phyloP scores from a whole-genome alignment of 2,797 vertebrate species.

The Acrossocheilus fasciatus region DNA sequence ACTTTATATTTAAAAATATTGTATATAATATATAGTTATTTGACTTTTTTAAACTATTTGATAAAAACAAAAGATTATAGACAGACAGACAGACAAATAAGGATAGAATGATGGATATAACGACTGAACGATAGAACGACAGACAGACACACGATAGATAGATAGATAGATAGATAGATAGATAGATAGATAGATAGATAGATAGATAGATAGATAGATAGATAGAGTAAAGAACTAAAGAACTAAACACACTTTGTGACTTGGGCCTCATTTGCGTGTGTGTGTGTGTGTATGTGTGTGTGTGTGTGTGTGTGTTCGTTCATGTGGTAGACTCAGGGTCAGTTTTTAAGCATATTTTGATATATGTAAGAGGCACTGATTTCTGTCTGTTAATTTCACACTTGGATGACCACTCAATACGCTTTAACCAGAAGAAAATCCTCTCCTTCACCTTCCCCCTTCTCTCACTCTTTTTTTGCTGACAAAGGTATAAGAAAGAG shows the following conservation, averaged over 20 bases:
- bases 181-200: too few relatives aligned
- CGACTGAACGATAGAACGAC: too few relatives aligned
- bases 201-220: too few relatives aligned
- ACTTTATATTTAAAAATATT: too few relatives aligned
- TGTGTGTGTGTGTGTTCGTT: background rate
- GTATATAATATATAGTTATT: too few relatives aligned
- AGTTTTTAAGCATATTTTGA: slow-evolving; percentile 59
- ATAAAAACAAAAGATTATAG: too few relatives aligned
- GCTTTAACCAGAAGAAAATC: slow-evolving; percentile 53
- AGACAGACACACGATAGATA: too few relatives aligned
- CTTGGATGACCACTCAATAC: slow-evolving; percentile 63
- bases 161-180: too few relatives aligned
- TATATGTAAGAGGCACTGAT: slow-evolving; percentile 55
- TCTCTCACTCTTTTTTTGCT: slow-evolving; percentile 9
- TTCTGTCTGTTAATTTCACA: slow-evolving; percentile 68
- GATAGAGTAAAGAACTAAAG: too few relatives aligned
- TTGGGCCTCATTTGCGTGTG: background rate
- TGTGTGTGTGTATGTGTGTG: background rate
- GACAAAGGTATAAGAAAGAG: slow-evolving; percentile 78
- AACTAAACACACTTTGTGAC: background rate
- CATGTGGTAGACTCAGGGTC: background rate
- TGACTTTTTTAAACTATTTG: too few relatives aligned
- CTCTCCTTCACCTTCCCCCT: slow-evolving; percentile 32
- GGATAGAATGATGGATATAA: too few relatives aligned
- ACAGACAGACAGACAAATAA: too few relatives aligned